Conservation (phyloP, 2,113 vertebrate genomes). For the Xenopus tropicalis region UCB_Xtro_10.0 CM004444.2:90054001-90054500, state of each 20-base stretch:
- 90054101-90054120: slow-evolving; percentile 35
- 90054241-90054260: background rate
- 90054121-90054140: slow-evolving; percentile 25
- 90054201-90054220: slow-evolving; percentile 9
- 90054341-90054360: too few relatives aligned
- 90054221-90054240: background rate
- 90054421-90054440: too few relatives aligned
- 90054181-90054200: slow-evolving; percentile 14
- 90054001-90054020: background rate
- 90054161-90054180: slow-evolving; percentile 5
- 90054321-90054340: too few relatives aligned
- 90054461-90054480: too few relatives aligned
- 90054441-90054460: too few relatives aligned
- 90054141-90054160: slow-evolving; percentile 3
- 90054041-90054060: slow-evolving; percentile 33
- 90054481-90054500: too few relatives aligned
- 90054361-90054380: too few relatives aligned
- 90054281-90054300: background rate
- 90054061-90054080: slow-evolving; percentile 19
- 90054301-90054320: too few relatives aligned
- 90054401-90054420: too few relatives aligned
- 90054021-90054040: background rate
- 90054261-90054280: background rate
- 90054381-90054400: too few relatives aligned
- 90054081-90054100: slow-evolving; percentile 9